Conservation (phyloP, 2,888 invertebrate species). For the Andrena chrysosceles region DNA sequence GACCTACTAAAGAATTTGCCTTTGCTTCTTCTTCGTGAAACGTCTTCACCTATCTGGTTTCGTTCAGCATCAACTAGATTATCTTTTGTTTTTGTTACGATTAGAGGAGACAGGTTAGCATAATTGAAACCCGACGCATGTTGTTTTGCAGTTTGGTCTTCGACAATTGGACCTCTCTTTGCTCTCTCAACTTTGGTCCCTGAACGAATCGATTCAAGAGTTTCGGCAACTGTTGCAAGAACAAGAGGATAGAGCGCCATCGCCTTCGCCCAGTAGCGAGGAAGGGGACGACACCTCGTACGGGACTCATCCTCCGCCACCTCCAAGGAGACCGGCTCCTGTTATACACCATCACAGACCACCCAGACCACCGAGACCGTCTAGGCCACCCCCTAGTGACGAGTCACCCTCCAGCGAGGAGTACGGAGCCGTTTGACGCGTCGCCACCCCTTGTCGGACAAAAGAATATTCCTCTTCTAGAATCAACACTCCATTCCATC, state of each 20-base stretch:
- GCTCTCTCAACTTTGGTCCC: conserved; percentile 95
- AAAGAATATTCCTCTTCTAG: conserved; percentile 36
- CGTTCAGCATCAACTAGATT: not conserved
- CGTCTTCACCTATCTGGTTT: too few species aligned
- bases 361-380: conserved; percentile 80
- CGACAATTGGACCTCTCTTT: conserved; percentile 95
- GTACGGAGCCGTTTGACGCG: conserved; percentile 81
- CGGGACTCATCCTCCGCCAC: conserved; percentile 85
- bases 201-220: conserved; percentile 96
- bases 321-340: conserved; percentile 83
- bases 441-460: conserved; percentile 7
- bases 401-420: conserved; percentile 84
- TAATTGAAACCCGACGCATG: not conserved
- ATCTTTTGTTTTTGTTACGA: not conserved
- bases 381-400: conserved; percentile 81
- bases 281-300: conserved; percentile 84
- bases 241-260: conserved; percentile 86
- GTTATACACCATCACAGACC: conserved; percentile 78
- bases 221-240: conserved; percentile 90
- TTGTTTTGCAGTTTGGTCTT: conserved; percentile 91
- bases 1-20: not conserved
- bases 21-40: too few species aligned
- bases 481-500: conserved; percentile 37
- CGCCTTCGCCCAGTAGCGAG: conserved; percentile 86
- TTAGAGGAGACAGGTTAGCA: too few species aligned